Percentiles rank a stretch among this genome's conserved stretches.
phyloP scores from a whole-genome alignment of 2,113 vertebrate species.

The Fukomys damarensis region DNA sequence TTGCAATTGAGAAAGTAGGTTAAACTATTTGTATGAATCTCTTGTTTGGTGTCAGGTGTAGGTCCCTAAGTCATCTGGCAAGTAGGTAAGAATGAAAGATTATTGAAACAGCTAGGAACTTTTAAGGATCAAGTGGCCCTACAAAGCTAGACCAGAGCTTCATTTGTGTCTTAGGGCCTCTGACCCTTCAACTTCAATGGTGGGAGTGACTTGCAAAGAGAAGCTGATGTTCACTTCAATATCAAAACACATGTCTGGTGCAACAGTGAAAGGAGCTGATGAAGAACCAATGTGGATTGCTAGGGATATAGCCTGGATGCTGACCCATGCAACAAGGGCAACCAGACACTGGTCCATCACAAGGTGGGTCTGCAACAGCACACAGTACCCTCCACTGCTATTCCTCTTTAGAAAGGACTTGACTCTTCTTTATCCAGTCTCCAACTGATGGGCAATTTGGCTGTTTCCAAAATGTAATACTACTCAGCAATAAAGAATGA shows the following conservation, averaged over 20 bases:
- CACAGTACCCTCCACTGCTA: accelerated
- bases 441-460: too few species aligned
- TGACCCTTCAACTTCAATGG: not conserved
- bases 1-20: not conserved
- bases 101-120: not conserved
- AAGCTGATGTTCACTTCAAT: not conserved
- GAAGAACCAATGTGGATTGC: accelerated
- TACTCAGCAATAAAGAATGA: too few species aligned
- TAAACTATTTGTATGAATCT: not conserved
- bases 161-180: not conserved
- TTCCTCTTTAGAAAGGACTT: too few species aligned
- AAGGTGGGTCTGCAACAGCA: accelerated
- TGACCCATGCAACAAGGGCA: accelerated
- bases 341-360: not conserved
- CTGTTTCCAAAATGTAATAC: too few species aligned
- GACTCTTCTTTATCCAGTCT: too few species aligned
- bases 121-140: not conserved
- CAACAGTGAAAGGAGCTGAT: not conserved
- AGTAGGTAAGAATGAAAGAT: not conserved
- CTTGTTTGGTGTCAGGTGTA: not conserved
- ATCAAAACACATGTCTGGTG: not conserved
- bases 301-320: not conserved
- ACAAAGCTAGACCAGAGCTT: too few species aligned
- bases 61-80: not conserved
- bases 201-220: not conserved